Percentiles rank a stretch among this genome's conserved stretches.
phyloP scores from a whole-genome alignment of 2,888 invertebrate genomes.

The Podabrus alpinus region DNA sequence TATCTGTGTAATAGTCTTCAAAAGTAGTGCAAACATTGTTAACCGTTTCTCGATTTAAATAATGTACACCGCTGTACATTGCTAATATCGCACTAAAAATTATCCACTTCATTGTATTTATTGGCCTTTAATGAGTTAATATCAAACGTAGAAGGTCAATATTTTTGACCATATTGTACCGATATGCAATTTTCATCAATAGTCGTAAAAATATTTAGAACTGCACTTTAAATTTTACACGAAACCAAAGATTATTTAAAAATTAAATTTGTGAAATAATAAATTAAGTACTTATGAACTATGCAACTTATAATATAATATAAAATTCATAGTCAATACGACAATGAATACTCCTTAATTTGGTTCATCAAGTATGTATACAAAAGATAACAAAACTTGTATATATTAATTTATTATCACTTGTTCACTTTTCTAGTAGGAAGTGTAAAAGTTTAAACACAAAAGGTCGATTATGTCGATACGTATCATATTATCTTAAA shows the following conservation, averaged over 20 bases:
- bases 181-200: not conserved
- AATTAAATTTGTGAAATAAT: not conserved
- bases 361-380: not conserved
- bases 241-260: not conserved
- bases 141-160: not conserved
- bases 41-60: not conserved
- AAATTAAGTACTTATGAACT: too few relatives aligned
- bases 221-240: not conserved
- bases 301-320: not conserved
- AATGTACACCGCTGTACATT: not conserved
- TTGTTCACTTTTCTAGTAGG: not conserved
- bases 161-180: not conserved
- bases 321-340: not conserved
- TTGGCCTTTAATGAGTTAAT: not conserved
- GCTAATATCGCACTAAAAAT: not conserved
- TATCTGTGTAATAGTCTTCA: constrained; percentile 20
- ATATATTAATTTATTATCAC: not conserved
- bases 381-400: not conserved
- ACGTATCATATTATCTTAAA: not conserved
- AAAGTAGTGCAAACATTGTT: constrained; percentile 26
- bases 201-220: not conserved
- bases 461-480: not conserved
- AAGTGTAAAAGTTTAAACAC: not conserved
- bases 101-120: constrained; percentile 4
- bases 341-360: not conserved